Percentiles rank a stretch among this genome's conserved stretches.
These are phyloP conservation scores for Maniola hyperantus DNA, from an alignment of 2,888 invertebrate genomes.

Conservation along the genomic window DNA sequence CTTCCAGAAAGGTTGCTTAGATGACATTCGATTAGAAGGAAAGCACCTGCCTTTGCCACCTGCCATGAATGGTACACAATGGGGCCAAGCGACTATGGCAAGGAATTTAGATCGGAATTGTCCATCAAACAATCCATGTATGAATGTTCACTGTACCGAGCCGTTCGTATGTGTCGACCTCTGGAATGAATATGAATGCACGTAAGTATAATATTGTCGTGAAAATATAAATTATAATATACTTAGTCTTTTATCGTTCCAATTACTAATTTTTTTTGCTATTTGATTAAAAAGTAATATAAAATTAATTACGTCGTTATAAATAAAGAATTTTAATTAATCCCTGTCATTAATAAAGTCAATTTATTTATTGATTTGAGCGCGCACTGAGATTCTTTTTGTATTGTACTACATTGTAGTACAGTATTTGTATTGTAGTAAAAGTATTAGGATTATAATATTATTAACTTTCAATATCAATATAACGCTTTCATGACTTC, in stretches of 20 bases:
- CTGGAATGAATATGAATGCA: conserved; percentile 99
- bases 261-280: not conserved
- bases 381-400: conserved; percentile 48
- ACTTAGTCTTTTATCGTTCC: not conserved
- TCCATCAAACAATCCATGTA: conserved; percentile 97
- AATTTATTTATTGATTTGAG: conserved; percentile 27
- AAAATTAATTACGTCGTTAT: not conserved
- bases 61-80: conserved; percentile 96
- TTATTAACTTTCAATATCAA: conserved; percentile 28
- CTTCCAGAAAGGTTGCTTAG: conserved; percentile 93
- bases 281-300: conserved; percentile 1
- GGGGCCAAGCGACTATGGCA: conserved; percentile 97
- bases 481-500: conserved; percentile 29
- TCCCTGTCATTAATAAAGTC: not conserved
- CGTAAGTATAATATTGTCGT: conserved; percentile 86
- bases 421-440: conserved; percentile 8
- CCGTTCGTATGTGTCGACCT: conserved; percentile 97
- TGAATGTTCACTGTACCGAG: conserved; percentile 95
- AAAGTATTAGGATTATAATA: not conserved
- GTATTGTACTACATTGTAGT: conserved; percentile 2
- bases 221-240: not conserved
- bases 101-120: conserved; percentile 96
- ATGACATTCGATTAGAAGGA: conserved; percentile 92
- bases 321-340: not conserved
- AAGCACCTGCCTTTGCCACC: conserved; percentile 97